phyloP scores from a whole-genome alignment of 2,797 vertebrate genomes.

The Nannoperca australis region DNA sequence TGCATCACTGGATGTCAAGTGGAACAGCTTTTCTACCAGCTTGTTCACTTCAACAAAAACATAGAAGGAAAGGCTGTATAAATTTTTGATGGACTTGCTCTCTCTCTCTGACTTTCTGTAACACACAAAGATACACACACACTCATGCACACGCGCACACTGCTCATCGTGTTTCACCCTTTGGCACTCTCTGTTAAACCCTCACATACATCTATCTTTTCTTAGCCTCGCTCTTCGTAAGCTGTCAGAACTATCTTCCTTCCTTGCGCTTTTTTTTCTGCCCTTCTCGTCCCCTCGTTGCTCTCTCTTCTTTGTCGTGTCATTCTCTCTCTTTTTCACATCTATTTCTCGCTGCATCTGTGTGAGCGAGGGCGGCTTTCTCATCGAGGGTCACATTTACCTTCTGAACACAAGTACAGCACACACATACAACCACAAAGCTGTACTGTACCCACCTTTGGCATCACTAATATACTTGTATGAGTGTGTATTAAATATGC shows the following conservation, averaged over 20 bases:
- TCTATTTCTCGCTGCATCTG: conserved; percentile 13
- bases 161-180: conserved; percentile 42
- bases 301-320: conserved; percentile 20
- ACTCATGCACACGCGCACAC: not conserved
- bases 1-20: conserved; percentile 14
- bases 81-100: conserved; percentile 54
- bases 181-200: conserved; percentile 48
- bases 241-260: conserved; percentile 44
- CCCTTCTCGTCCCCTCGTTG: conserved; percentile 15
- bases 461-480: not conserved
- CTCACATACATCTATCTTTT: conserved; percentile 44
- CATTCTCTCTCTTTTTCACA: conserved; percentile 12
- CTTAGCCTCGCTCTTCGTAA: conserved; percentile 18
- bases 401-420: conserved; percentile 6
- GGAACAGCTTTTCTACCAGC: conserved; percentile 26
- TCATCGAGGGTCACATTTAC: conserved; percentile 24
- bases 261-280: not conserved
- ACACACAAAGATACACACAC: not conserved
- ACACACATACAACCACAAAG: not conserved
- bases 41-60: conserved; percentile 9
- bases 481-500: not conserved
- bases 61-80: conserved; percentile 22
- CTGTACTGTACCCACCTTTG: not conserved
- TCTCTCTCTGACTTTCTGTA: conserved; percentile 18
- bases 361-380: conserved; percentile 16